phyloP scores from a whole-genome alignment of 2,797 vertebrate genomes.

The Perodicticus potto region DNA sequence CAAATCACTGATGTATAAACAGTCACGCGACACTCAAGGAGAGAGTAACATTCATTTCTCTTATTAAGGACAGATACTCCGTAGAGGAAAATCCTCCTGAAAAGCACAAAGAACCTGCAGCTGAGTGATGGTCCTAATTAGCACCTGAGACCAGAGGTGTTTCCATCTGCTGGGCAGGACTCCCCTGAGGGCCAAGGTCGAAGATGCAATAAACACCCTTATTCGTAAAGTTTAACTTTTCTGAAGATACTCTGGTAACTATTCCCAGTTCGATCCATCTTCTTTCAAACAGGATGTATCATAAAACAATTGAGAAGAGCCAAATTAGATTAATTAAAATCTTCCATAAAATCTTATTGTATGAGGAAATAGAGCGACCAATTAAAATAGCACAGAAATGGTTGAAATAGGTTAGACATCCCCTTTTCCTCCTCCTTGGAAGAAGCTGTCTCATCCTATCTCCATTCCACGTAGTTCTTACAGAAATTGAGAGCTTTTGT shows the following conservation, averaged over 20 bases:
- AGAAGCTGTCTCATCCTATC: neutral
- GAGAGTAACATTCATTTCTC: neutral
- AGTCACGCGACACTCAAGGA: neutral
- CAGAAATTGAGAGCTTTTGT: neutral
- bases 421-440: neutral
- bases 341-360: neutral
- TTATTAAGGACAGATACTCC: neutral
- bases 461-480: neutral
- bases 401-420: neutral
- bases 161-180: neutral
- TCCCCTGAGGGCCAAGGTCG: neutral
- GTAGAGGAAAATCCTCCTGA: neutral
- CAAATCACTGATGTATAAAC: neutral
- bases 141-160: neutral
- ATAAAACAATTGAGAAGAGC: neutral
- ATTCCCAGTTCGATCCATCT: neutral
- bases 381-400: neutral
- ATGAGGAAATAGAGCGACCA: rapidly evolving
- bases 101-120: neutral
- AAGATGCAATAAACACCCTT: neutral
- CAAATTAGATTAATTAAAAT: neutral
- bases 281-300: neutral
- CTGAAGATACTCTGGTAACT: neutral
- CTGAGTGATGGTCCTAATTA: neutral
- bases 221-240: neutral